Evolutionary conservation across 1,140 invertebrate genomes (phyloP), one percentile per base, ranked within the genome.

Genomic region (Adelges cooleyi): DNA sequence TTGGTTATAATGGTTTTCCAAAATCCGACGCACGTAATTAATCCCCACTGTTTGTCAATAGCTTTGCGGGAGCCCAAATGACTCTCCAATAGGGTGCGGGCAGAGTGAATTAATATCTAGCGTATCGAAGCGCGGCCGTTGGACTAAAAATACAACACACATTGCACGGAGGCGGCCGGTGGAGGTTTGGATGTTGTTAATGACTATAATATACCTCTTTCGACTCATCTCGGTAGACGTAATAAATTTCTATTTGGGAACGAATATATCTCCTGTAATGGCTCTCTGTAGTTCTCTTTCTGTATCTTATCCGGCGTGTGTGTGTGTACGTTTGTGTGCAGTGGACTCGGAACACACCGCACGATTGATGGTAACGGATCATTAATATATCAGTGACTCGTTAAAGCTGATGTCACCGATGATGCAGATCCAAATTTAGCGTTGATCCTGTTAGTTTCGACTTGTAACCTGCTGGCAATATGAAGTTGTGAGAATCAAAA

Each of bases 171-270:
- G n/a, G n/a, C n/a, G n/a, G n/a, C n/a, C n/a, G n/a, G n/a, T n/a
- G n/a, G n/a, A n/a, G n/a, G n/a, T n/a, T n/a, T n/a, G 33, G 52
- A 40, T 38, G 22, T 42, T 25, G 52, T 38, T 42, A 42, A 42
- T 42, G 36, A 38, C 52, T 18, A 44, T 2, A 33, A 13, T 11
- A 11, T 54, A 54, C 52, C 33, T 54, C 52, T 54, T 25, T 38
- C 18, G 20, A 40, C n/a, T 18, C 38, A 38, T 27, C 53, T 56
- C 22, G 9, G 13, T 22, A n/a, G 15, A 40, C 22, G 53, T 44
- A 44, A 56, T 56, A 56, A 56, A 56, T 56, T 42, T 42, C 18
- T 22, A 56, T 56, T 56, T 27, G 33, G 38, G 23, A 42, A 56
- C 53, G 36, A 44, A 56, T 54, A 40, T 54, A 54, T 38, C 20